Evolutionary conservation across 2,797 vertebrate species (phyloP).

Genomic region (Meda fulgida): DNA sequence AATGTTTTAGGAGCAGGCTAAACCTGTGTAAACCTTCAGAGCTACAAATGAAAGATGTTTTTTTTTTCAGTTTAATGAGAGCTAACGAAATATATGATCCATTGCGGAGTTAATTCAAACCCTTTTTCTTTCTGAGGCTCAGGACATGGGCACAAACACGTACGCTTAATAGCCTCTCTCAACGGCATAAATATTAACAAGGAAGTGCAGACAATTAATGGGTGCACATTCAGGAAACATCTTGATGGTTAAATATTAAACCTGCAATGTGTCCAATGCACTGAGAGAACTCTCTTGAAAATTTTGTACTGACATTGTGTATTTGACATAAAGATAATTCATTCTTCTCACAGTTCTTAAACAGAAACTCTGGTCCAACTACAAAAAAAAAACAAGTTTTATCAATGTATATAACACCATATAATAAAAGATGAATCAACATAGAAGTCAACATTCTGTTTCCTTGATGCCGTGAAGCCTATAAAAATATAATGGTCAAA

Average conservation of each 20-base stretch:
- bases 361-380: not conserved
- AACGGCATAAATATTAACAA: constrained; percentile 37
- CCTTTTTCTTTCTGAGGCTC: not conserved
- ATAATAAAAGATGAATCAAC: not conserved
- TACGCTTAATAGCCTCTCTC: not conserved
- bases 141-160: not conserved
- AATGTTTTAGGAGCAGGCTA: not conserved
- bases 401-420: not conserved
- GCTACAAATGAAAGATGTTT: not conserved
- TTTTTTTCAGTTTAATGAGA: not conserved
- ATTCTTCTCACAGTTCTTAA: not conserved
- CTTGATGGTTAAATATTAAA: constrained; percentile 41
- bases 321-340: not conserved
- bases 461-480: not conserved
- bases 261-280: not conserved
- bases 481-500: not conserved
- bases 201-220: constrained; percentile 11
- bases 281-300: not conserved
- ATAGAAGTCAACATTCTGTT: not conserved
- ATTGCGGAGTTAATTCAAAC: not conserved
- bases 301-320: not conserved
- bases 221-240: constrained; percentile 17
- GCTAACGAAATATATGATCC: not conserved
- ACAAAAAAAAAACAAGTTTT: not conserved
- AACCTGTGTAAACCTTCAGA: not conserved